Conservation (phyloP, 2,113 vertebrate genomes). For the Leptocoma aspasia region DNA sequence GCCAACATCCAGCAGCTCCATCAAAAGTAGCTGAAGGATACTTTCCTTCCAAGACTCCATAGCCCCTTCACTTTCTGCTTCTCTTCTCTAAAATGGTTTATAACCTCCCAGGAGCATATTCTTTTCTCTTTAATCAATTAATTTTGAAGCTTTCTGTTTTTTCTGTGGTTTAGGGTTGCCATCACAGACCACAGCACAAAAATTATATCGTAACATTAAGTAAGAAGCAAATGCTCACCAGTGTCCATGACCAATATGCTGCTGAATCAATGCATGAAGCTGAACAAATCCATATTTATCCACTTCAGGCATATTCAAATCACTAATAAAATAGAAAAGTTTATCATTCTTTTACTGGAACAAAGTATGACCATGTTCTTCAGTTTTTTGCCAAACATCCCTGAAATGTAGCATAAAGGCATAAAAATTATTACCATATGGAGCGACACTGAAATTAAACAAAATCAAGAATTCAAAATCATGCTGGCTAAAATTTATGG, state of each 20-base stretch:
- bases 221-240: conserved; percentile 63
- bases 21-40: not conserved
- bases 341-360: conserved; percentile 77
- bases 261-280: conserved; percentile 75
- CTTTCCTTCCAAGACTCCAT: not conserved
- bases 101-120: not conserved
- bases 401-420: conserved; percentile 53
- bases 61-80: not conserved
- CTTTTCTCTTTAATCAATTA: not conserved
- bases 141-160: not conserved
- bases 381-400: conserved; percentile 73
- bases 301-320: conserved; percentile 80
- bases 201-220: not conserved
- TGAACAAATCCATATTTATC: conserved; percentile 75
- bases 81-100: not conserved
- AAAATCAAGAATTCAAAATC: not conserved
- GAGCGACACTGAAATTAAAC: not conserved
- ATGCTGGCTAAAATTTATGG: not conserved
- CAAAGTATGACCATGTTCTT: conserved; percentile 78
- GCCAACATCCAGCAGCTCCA: not conserved
- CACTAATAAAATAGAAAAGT: conserved; percentile 78
- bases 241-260: conserved; percentile 78
- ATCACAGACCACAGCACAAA: not conserved
- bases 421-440: not conserved
- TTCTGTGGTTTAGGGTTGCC: not conserved